phyloP scores from a whole-genome alignment of 2,113 vertebrate species.

The Cryptotis parvus region DNA sequence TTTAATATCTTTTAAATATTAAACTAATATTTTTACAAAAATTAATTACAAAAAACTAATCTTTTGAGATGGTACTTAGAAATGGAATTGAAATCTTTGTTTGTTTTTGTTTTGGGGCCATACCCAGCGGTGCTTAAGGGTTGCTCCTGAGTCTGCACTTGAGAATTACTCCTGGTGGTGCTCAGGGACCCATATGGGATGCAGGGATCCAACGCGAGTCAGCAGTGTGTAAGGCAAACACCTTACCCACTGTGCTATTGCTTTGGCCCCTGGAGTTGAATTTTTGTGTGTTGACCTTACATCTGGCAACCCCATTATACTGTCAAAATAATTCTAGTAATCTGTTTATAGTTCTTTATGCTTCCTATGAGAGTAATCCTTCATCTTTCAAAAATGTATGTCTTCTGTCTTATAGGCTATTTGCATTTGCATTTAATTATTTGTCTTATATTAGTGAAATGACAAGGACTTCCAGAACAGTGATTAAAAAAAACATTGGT shows the following conservation, averaged over 20 bases:
- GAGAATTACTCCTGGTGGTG: no score
- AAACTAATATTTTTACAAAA: no score
- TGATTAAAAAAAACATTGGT: not conserved
- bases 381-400: not conserved
- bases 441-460: not conserved
- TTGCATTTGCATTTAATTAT: not conserved
- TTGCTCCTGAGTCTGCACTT: no score
- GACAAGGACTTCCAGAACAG: not conserved
- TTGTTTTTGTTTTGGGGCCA: no score
- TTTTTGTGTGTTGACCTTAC: conserved; percentile 11
- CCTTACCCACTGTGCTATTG: no score
- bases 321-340: conserved; percentile 1
- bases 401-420: not conserved
- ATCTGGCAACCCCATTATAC: not conserved
- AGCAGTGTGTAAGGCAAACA: no score
- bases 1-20: no score
- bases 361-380: conserved; percentile 1
- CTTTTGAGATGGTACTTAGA: not conserved
- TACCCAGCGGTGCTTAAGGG: no score
- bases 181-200: no score
- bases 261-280: no score
- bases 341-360: not conserved
- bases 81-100: not conserved
- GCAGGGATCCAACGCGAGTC: no score
- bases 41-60: not conserved